A percentile compares a stretch with the other conserved stretches of the same genome.
Evolutionary conservation across 2,797 vertebrate species (phyloP).

Genomic region (Anisognathus igniventris): DNA sequence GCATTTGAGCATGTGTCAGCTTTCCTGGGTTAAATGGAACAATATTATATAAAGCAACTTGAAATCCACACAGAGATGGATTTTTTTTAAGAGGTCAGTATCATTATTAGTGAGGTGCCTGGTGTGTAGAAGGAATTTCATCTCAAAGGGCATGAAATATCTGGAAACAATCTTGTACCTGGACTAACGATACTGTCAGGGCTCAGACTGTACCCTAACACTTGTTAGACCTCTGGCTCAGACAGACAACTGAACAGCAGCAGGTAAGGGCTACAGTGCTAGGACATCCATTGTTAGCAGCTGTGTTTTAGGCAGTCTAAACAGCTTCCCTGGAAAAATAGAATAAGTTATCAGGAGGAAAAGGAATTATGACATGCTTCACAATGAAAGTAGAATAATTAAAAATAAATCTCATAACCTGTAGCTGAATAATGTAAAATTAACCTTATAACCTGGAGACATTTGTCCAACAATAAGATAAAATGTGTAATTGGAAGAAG

Average conservation of each 20-base stretch:
- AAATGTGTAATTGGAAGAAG: background rate
- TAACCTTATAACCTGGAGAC: background rate
- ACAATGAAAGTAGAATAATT: background rate
- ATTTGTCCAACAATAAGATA: background rate
- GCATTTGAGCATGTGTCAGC: rapidly evolving
- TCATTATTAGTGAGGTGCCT: background rate
- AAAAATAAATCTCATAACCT: background rate
- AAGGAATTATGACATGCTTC: background rate
- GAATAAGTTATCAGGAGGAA: background rate
- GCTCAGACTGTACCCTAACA: background rate
- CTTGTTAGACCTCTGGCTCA: background rate
- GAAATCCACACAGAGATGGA: background rate
- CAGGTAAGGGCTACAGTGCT: background rate
- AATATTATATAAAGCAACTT: background rate
- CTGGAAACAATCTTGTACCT: background rate
- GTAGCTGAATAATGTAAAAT: background rate
- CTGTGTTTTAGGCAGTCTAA: background rate
- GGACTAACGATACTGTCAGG: background rate
- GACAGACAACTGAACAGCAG: background rate
- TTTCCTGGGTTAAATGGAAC: background rate
- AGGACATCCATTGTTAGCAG: background rate
- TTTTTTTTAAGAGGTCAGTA: background rate
- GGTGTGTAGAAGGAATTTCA: background rate
- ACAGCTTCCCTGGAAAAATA: background rate
- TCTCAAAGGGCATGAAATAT: background rate